These are phyloP conservation scores for Mesocricetus auratus DNA, from an alignment of 2,113 vertebrate genomes.

Conservation along the genomic window DNA sequence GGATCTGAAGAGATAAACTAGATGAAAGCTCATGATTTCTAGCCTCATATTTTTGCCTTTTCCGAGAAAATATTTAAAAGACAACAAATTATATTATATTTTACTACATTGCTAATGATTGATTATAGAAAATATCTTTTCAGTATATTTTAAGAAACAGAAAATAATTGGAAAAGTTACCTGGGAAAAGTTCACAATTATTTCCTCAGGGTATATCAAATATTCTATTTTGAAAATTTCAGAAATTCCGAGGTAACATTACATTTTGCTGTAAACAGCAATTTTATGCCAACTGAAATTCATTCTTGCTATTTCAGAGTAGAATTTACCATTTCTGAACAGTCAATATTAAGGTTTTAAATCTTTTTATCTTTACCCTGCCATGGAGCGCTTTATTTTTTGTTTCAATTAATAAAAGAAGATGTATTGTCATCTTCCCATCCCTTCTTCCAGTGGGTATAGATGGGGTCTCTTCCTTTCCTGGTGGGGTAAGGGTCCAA, in stretches of 20 bases:
- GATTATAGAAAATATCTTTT: constrained; percentile 6
- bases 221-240: background rate
- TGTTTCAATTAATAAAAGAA: constrained; percentile 11
- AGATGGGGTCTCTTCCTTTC: no score
- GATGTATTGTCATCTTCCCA: background rate
- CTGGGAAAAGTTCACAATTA: background rate
- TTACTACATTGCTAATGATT: background rate
- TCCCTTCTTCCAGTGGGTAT: no score
- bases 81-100: background rate
- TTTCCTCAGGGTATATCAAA: background rate
- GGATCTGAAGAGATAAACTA: background rate
- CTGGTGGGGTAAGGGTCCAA: no score
- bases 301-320: constrained; percentile 14
- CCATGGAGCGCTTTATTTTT: background rate
- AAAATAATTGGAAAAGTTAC: background rate
- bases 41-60: background rate
- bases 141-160: constrained; percentile 18
- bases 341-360: background rate
- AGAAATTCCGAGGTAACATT: constrained; percentile 21
- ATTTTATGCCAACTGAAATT: background rate
- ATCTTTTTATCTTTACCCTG: background rate
- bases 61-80: background rate
- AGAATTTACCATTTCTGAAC: background rate
- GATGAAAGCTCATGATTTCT: background rate
- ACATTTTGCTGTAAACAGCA: constrained; percentile 33